phyloP scores from a whole-genome alignment of 2,888 invertebrate genomes.

The Ochropleura leucogaster region DNA sequence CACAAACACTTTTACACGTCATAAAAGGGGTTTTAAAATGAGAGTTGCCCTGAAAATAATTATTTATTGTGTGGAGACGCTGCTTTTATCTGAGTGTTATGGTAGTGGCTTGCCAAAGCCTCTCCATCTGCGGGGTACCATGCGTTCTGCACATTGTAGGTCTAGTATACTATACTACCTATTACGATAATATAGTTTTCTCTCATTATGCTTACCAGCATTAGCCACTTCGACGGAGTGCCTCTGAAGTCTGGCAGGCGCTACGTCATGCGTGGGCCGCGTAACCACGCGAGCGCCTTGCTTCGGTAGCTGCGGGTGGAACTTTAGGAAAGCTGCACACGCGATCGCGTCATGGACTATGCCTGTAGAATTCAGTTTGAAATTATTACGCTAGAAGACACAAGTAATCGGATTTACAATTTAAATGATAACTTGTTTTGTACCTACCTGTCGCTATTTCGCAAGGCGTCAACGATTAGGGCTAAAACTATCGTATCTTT shows the following conservation, averaged over 20 bases:
- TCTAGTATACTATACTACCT: background rate
- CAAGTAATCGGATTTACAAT: background rate
- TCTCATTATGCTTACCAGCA: slow-evolving; percentile 80
- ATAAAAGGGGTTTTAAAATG: background rate
- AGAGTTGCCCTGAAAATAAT: background rate
- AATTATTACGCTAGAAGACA: background rate
- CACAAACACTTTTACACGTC: too few relatives aligned
- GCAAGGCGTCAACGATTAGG: too few relatives aligned
- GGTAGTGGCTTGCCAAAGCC: background rate
- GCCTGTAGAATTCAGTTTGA: slow-evolving; percentile 82
- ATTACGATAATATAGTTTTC: too few relatives aligned
- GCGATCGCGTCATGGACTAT: slow-evolving; percentile 99
- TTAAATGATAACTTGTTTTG: background rate
- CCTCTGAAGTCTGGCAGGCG: slow-evolving; percentile 89
- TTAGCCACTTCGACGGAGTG: slow-evolving; percentile 97
- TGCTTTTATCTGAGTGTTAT: background rate
- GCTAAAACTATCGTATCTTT: too few relatives aligned
- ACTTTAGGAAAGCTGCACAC: slow-evolving; percentile 98
- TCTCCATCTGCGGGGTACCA: too few relatives aligned
- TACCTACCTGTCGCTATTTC: too few relatives aligned
- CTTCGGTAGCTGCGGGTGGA: slow-evolving; percentile 96
- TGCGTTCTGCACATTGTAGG: background rate
- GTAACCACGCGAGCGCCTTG: slow-evolving; percentile 94
- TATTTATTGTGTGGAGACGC: background rate
- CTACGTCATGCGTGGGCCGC: slow-evolving; percentile 78